Base-by-base conservation (phyloP, 2,888 invertebrate genomes). In the Athripsodes cinereus region DNA sequence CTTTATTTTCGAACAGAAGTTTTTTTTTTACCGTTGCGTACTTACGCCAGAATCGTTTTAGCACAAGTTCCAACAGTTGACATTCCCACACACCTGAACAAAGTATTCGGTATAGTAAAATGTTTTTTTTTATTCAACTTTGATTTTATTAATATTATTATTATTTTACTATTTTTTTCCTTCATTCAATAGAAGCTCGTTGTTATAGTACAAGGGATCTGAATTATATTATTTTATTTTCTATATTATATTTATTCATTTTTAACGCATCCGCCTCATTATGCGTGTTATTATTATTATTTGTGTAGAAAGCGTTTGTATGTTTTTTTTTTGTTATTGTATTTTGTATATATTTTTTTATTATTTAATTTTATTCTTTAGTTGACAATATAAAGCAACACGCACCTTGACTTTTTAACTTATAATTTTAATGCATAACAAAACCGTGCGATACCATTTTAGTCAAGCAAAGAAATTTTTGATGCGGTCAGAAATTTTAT, bases 321-420 rank as follows among this genome's bases (percentile, higher is more conserved):
- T 44, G 40, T 40, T 40, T 22, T 19, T 18, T 22, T 35, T 46
- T 50, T 47, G n/a, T n/a, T n/a, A n/a, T n/a, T n/a, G n/a, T n/a
- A n/a, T n/a, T n/a, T n/a, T n/a, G n/a, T n/a, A n/a, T n/a, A 47
- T 52, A 46, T 22, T 56, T 56, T 31, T 31, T 35, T 50, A 40
- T 40, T 40, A 8, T n/a, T 40, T 40, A n/a, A n/a, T 40, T 40
- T 40, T 40, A 40, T 47, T 20, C 31, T 13, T 26, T 16, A 31
- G 22, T 2, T 26, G 10, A n/a, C 20, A 20, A 22, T 55, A 34
- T 19, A 52, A 31, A 40, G 49, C 16, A 19, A n/a, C n/a, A n/a
- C n/a, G n/a, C 53, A 48, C 53, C 56, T 55, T 55, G 59, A 59
- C 54, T 53, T 52, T 46, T 22, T 22, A 26, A 16, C 50, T 22